Percentiles rank a stretch among this genome's conserved stretches.
These are phyloP conservation scores for Centrocercus urophasianus DNA, from an alignment of 2,113 vertebrate genomes.

Conservation along the genomic window DNA sequence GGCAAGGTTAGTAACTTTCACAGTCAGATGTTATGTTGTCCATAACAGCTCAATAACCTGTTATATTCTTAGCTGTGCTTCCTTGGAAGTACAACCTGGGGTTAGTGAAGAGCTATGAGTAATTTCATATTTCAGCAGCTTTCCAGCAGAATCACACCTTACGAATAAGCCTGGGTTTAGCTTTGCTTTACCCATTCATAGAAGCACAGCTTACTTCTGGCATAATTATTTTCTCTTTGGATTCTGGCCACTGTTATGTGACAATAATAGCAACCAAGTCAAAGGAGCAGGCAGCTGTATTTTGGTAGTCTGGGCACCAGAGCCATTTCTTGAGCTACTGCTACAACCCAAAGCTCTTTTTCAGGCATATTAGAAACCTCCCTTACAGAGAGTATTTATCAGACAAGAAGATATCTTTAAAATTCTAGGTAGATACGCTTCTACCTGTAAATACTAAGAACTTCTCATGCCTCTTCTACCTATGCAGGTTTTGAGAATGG, in stretches of 20 bases:
- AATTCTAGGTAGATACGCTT: neutral
- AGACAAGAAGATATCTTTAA: neutral
- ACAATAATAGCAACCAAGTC: neutral
- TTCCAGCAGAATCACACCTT: neutral
- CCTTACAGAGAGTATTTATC: neutral
- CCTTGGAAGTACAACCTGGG: neutral
- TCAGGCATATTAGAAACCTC: neutral
- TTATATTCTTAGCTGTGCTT: neutral
- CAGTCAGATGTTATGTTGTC: constrained; percentile 55
- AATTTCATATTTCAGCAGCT: neutral
- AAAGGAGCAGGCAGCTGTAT: neutral
- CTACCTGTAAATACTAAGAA: neutral
- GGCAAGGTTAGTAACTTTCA: constrained; percentile 68
- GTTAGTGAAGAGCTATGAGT: neutral
- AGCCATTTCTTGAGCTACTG: neutral
- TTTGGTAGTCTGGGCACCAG: neutral
- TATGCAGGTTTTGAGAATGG: neutral
- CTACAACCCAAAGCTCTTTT: neutral
- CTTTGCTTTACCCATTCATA: neutral
- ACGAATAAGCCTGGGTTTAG: neutral
- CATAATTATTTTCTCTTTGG: neutral
- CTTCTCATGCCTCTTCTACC: neutral
- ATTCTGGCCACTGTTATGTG: neutral
- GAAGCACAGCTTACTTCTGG: neutral
- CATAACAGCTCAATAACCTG: neutral